phyloP scores from a whole-genome alignment of 1,140 invertebrate genomes.

The Drosophila lowei region DNA sequence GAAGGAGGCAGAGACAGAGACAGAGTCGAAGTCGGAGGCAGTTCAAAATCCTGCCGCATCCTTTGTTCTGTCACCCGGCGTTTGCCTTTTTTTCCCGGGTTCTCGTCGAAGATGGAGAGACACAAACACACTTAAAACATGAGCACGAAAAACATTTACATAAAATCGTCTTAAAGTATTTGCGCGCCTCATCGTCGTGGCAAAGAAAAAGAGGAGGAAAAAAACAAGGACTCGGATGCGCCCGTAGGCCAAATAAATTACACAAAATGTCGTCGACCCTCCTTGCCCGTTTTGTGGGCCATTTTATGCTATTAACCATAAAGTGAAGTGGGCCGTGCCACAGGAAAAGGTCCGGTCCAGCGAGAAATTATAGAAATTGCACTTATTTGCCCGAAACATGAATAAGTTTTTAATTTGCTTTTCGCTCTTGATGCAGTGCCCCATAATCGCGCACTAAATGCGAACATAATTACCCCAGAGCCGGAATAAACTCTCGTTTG shows the following conservation, averaged over 20 bases:
- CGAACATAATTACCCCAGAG: conserved; percentile 61
- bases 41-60: conserved; percentile 45
- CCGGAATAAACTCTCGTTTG: conserved; percentile 49
- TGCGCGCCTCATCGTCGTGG: conserved; percentile 70
- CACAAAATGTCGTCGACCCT: conserved; percentile 62
- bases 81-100: conserved; percentile 59
- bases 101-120: conserved; percentile 47
- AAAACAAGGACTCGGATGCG: conserved; percentile 41
- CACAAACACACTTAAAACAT: conserved; percentile 79
- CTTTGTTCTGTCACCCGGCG: conserved; percentile 46
- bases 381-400: conserved; percentile 51
- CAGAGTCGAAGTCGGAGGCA: conserved; percentile 10
- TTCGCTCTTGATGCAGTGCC: conserved; percentile 30
- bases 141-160: conserved; percentile 81
- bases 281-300: conserved; percentile 66
- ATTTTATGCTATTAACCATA: conserved; percentile 72
- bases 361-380: conserved; percentile 53
- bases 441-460: conserved; percentile 57
- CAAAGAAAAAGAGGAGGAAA: conserved; percentile 2
- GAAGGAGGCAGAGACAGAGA: not conserved
- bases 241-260: conserved; percentile 79
- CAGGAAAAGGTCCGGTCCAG: conserved; percentile 7
- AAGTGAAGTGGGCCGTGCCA: conserved; percentile 31
- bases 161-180: conserved; percentile 82
- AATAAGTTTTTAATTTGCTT: conserved; percentile 69